phyloP scores from a whole-genome alignment of 2,797 vertebrate species.

The Holocentrus rufus region DNA sequence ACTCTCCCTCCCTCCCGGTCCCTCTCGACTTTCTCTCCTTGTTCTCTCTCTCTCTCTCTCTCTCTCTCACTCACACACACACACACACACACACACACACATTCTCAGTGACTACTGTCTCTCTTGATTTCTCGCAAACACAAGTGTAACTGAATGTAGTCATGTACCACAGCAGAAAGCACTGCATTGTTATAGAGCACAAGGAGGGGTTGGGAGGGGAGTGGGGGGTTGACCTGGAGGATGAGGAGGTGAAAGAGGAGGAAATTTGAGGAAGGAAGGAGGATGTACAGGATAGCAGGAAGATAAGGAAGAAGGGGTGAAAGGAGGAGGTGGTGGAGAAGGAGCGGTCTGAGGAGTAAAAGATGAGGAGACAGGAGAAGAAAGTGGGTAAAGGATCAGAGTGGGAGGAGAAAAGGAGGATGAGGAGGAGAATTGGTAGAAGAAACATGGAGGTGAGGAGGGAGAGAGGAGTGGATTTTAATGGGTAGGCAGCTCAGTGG shows the following conservation, averaged over 20 bases:
- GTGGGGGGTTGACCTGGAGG: neutral
- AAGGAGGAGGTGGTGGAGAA: neutral
- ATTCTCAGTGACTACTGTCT: neutral
- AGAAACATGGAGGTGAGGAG: constrained; percentile 30
- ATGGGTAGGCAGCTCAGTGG: constrained; percentile 70
- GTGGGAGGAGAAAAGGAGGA: neutral
- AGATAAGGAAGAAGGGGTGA: no score
- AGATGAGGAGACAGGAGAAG: neutral
- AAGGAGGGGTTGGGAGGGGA: neutral
- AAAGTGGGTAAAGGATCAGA: neutral
- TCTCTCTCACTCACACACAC: neutral
- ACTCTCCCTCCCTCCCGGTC: neutral
- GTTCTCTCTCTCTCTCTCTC: neutral
- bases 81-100: no score
- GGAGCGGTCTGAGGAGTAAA: no score
- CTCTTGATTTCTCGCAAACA: constrained; percentile 13
- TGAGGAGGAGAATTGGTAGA: constrained; percentile 12
- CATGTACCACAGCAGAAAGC: neutral
- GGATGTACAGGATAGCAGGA: neutral
- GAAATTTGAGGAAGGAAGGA: neutral
- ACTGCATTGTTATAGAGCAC: neutral
- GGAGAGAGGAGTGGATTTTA: constrained; percentile 53
- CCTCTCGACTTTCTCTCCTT: neutral
- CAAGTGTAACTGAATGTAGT: neutral
- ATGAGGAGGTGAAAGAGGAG: neutral